Evolutionary conservation across 2,113 vertebrate species (phyloP), one percentile per base, ranked within the genome.

Genomic region (Oreochromis spilurus): DNA sequence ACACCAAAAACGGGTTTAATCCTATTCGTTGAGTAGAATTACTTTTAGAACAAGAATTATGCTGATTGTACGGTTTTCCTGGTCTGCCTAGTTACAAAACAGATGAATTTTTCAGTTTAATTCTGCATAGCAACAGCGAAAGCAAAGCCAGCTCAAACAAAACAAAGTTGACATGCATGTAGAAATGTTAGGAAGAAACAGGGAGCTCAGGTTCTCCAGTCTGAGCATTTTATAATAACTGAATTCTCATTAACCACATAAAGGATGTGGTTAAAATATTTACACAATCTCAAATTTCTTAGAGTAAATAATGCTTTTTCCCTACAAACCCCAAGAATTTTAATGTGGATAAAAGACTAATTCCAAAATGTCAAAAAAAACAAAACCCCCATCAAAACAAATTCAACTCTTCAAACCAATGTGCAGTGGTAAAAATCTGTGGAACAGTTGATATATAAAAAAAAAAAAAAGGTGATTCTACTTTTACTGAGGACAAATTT

Each of bases 101-200:
- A 88, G 88, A 88, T 38, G 57, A 52, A 31, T 87, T 82, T 60
- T 29, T 88, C 17, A 45, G 0, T 5, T 5, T 5, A 85, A 94
- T 88, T 96, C 95, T 96, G 95, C 96, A 89, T 96, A 94, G 96
- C 90, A 96, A 97, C 97, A 95, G 82, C 34, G 0, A 38, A 70
- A 43, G 62, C 0, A 7, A 70, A 24, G 14, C 62, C 62, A 70
- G 6, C 62, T 40, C 19, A 40, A 40, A 70, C 19, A 70, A 70
- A 70, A 24, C 36, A 40, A 34, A 62, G 9, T 62, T 62, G 17
- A 62, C 17, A 62, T 62, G 13, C 1, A 62, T 34, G 31, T 11
- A 34, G 16, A 62, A 62, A 36, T 11, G 16, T 62, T 19, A 62
- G 58, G 54, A 26, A 36, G 17, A 62, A 36, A 16, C 31, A 36